Percentiles rank a stretch among this genome's conserved stretches.
phyloP scores from a whole-genome alignment of 2,113 vertebrate species.

The Prionailurus viverrinus region DNA sequence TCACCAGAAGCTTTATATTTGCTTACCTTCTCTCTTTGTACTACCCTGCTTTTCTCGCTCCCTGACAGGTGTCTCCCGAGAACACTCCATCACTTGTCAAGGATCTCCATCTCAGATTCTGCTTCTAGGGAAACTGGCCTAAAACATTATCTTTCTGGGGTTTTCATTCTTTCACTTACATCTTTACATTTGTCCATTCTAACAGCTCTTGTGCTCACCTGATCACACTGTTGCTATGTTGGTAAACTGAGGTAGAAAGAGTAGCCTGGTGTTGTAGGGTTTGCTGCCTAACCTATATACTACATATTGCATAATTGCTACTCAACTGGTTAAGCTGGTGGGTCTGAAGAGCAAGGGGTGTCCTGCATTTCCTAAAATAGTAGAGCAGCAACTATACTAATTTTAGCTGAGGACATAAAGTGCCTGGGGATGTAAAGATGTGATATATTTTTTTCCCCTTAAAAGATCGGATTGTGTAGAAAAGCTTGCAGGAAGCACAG shows the following conservation, averaged over 20 bases:
- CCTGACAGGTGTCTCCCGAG: background rate
- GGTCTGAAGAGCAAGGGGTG: background rate
- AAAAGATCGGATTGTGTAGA: constrained; percentile 9
- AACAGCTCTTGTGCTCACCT: background rate
- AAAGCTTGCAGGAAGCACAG: background rate
- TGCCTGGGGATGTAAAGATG: constrained; percentile 15
- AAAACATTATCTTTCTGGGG: background rate
- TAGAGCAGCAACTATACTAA: background rate
- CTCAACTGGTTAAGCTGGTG: background rate
- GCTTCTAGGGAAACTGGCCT: background rate
- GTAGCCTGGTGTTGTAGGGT: background rate
- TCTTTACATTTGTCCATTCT: background rate
- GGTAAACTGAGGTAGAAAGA: background rate
- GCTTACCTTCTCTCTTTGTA: background rate
- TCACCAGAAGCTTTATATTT: background rate
- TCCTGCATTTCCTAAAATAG: constrained; percentile 50
- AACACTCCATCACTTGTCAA: background rate
- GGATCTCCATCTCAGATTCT: background rate
- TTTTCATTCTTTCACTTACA: background rate
- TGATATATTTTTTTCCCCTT: background rate
- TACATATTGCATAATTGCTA: too few species aligned
- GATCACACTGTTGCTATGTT: background rate
- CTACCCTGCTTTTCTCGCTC: background rate
- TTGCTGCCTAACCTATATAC: background rate
- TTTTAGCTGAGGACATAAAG: constrained; percentile 61